Conservation (phyloP, 2,888 invertebrate genomes). For the Brenthis daphne region DNA sequence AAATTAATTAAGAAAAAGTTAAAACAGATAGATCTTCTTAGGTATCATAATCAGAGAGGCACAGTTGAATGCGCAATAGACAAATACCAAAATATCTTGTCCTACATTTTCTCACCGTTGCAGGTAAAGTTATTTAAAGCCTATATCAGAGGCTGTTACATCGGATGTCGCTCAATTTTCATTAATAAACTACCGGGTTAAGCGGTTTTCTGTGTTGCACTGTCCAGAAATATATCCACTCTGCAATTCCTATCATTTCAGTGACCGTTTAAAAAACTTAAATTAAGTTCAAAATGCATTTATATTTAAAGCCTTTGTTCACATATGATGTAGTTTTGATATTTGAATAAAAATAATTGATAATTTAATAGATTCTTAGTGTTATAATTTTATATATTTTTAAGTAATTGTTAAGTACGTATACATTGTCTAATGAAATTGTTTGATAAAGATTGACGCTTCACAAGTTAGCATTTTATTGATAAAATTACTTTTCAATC, state of each 20-base stretch:
- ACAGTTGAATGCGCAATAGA: constrained; percentile 20
- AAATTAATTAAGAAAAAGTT: no score
- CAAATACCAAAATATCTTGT: constrained; percentile 61
- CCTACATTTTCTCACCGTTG: constrained; percentile 60
- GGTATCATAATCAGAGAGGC: not conserved
- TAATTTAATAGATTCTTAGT: not conserved
- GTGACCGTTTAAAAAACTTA: constrained; percentile 31
- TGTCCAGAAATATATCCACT: constrained; percentile 60
- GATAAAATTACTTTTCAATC: not conserved
- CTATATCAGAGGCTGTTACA: constrained; percentile 69
- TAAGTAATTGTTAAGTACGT: not conserved
- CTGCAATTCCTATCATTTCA: constrained; percentile 40
- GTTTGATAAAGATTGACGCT: no score
- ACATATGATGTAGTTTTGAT: not conserved
- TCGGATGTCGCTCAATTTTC: constrained; percentile 78
- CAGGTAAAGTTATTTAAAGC: constrained; percentile 53
- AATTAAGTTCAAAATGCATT: constrained; percentile 28
- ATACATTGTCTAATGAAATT: no score
- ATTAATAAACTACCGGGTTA: constrained; percentile 76
- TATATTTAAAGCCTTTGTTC: constrained; percentile 17
- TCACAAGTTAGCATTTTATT: not conserved
- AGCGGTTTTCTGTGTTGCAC: constrained; percentile 77
- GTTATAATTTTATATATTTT: not conserved
- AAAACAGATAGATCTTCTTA: not conserved
- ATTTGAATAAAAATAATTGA: not conserved